phyloP scores from a whole-genome alignment of 1,140 invertebrate genomes.

The Tetramorium parvispinum region DNA sequence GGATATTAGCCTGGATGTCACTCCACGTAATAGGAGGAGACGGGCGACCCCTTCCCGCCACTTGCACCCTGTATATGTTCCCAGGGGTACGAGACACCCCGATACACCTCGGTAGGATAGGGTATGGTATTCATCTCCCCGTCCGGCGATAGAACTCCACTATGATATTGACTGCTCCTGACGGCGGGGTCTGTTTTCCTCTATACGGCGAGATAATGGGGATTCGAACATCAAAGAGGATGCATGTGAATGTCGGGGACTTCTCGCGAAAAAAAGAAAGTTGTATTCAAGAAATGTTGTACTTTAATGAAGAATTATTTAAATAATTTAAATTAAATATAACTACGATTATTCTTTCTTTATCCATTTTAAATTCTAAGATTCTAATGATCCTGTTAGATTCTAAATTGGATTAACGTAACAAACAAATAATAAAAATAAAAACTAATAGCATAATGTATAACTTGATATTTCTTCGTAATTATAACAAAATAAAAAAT shows the following conservation, averaged over 20 bases:
- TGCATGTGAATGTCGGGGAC: not conserved
- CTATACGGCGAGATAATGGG: conserved; percentile 34
- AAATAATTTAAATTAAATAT: not conserved
- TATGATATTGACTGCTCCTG: conserved; percentile 64
- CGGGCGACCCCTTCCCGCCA: conserved; percentile 57
- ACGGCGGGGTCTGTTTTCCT: conserved; percentile 51
- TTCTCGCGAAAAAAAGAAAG: not conserved
- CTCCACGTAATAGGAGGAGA: conserved; percentile 75
- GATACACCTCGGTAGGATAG: conserved; percentile 57
- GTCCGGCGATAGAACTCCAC: conserved; percentile 63
- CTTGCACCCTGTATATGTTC: conserved; percentile 61
- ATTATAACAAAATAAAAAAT: not conserved
- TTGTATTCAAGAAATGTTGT: not conserved
- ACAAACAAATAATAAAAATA: not conserved
- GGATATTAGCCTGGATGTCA: conserved; percentile 82
- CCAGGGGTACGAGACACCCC: conserved; percentile 67
- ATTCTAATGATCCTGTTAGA: no score
- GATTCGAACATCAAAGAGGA: conserved; percentile 39
- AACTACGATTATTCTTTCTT: not conserved
- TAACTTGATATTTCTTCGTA: not conserved
- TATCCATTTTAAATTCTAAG: not conserved
- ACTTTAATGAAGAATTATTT: not conserved
- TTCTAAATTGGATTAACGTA: not conserved
- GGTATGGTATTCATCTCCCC: conserved; percentile 52
- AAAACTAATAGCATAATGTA: not conserved